Evolutionary conservation across 2,113 vertebrate species (phyloP).

Genomic region (Rhinopomastus cyanomelas): DNA sequence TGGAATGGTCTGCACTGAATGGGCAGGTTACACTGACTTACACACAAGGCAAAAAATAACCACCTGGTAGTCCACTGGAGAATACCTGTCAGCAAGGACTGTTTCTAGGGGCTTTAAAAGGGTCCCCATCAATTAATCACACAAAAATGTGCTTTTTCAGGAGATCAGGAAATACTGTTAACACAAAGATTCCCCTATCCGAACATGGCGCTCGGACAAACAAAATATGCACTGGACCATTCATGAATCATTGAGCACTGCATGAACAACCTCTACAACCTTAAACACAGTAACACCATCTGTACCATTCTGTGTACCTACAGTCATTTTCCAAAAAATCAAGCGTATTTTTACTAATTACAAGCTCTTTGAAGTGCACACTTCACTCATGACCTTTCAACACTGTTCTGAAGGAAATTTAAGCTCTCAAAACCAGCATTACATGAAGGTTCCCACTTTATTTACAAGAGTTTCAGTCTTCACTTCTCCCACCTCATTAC

Average conservation of each 20-base stretch:
- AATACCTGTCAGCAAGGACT: neutral
- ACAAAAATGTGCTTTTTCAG: neutral
- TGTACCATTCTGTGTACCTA: neutral
- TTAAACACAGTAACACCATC: neutral
- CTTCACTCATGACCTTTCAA: neutral
- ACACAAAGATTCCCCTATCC: neutral
- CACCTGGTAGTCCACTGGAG: neutral
- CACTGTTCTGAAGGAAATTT: neutral
- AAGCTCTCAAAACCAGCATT: neutral
- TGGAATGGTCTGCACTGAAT: neutral
- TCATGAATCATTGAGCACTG: rapidly evolving
- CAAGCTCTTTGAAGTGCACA: neutral
- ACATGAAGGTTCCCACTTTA: neutral
- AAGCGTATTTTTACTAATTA: neutral
- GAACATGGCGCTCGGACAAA: rapidly evolving
- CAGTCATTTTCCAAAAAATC: neutral
- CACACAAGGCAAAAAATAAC: neutral
- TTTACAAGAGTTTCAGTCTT: neutral
- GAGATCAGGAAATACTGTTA: neutral
- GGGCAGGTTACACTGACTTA: neutral
- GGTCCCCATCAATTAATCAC: neutral
- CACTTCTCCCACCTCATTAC: neutral
- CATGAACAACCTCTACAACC: neutral
- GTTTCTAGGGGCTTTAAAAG: neutral
- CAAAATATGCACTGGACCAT: neutral